Evolutionary conservation across 1,140 invertebrate genomes (phyloP).

Genomic region (Tetramorium simillimum): DNA sequence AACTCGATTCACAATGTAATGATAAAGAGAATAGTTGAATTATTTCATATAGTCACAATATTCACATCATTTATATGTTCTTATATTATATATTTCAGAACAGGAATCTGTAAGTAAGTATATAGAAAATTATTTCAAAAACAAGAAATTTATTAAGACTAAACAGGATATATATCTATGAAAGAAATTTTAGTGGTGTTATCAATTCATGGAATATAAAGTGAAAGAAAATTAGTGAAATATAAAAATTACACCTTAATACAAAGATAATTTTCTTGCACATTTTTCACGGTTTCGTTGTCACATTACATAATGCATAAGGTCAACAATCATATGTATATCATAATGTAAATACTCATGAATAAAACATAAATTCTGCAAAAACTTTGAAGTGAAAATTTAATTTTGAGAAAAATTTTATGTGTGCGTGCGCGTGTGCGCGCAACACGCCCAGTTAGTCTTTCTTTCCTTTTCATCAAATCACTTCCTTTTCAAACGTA

Average conservation of each 20-base stretch:
- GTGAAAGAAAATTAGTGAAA: slow-evolving; percentile 5
- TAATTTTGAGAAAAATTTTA: neutral
- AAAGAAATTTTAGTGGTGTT: neutral
- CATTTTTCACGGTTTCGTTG: neutral
- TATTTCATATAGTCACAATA: neutral
- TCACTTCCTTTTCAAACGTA: neutral
- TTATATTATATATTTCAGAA: slow-evolving; percentile 72
- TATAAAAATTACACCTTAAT: neutral
- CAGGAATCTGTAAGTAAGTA: slow-evolving; percentile 74
- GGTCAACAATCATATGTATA: neutral
- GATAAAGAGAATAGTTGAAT: neutral
- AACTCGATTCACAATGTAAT: neutral
- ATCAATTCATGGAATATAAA: neutral
- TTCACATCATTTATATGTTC: neutral
- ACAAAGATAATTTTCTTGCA: neutral
- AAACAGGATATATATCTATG: slow-evolving; percentile 78
- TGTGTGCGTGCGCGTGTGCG: neutral
- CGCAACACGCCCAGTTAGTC: too few species aligned
- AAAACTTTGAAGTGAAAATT: neutral
- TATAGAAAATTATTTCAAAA: slow-evolving; percentile 76
- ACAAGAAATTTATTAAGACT: slow-evolving; percentile 74
- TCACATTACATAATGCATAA: neutral
- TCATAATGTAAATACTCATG: neutral
- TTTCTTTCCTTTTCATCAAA: too few species aligned
- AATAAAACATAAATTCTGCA: slow-evolving; percentile 7